Evolutionary conservation across 2,113 vertebrate species (phyloP), one percentile per base, ranked within the genome.

Genomic region (Ochotona princeps): DNA sequence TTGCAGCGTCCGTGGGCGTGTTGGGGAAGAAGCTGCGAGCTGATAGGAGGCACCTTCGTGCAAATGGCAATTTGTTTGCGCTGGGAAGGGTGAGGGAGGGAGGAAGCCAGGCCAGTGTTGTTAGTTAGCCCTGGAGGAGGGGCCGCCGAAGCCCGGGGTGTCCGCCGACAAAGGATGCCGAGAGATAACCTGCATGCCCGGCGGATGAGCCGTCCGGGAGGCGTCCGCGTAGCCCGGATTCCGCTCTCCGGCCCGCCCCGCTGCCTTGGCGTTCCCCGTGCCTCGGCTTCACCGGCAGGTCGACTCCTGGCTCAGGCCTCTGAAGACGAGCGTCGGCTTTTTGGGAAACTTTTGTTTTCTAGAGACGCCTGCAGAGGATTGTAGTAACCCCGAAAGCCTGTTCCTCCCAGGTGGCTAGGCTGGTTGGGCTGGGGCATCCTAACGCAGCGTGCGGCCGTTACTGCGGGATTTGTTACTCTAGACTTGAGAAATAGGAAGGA

Each of bases 1-100:
- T 96, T 87, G 94, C 94, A 84, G 70, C 1, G 25, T 65, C 32
- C 85, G 38, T 92, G 10, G 92, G 82, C 91, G 92, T 96, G 76
- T 96, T 2, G 87, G 89, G 18, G 79, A 85, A 93, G 81, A 79
- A 87, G 87, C 95, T 65, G 83, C 79, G 0, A 69, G 18, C 90
- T 95, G 91, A 90, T 84, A 95, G 73, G 95, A 96, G 84, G 82
- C 83, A 95, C 89, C 91, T 97, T 80, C 72, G 92, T 66, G 72
- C 74, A 67, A 87, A 84, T 92, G 80, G 95, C 86, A 26, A 23
- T 95, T 87, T 89, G 89, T 92, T 75, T 91, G 60, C 87, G 51
- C 80, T 76, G 93, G 92, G 88, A 95, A 90, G 91, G 87, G 60
- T 73, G 88, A 85, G 61, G 70, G 54, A 66, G 87, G 82, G 57